Base-by-base conservation (phyloP, 92 coral and sea anemone genomes). In the Phymanthus crucifer region DNA sequence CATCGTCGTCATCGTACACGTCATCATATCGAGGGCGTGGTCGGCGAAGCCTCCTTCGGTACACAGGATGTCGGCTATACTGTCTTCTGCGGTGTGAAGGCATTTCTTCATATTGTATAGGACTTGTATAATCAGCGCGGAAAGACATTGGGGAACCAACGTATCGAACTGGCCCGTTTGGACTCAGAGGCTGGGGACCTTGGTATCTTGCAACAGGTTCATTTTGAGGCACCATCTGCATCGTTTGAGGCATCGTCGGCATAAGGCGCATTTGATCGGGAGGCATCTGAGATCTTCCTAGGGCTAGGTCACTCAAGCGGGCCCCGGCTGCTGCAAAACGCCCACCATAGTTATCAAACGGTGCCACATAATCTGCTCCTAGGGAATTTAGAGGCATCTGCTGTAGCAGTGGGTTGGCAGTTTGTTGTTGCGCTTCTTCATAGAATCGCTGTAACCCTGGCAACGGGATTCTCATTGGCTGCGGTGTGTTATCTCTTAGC, bases 41-140 rank as follows among this genome's bases (percentile, higher is more conserved):
- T 17, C 57, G 81, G 56, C 85, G 88, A 14, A 93, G 83, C 32
- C 94, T 80, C 66, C 94, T 66, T 35, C 94, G 94, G 83, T 67
- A 93, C 32, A 90, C 83, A 34, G 97, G 97, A 46, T 86, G 87
- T 23, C 82, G 77, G 45, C 64, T 46, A 58, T 57, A 34, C 26
- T 66, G 73, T 75, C 91, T 78, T 79, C 86, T 67, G 82, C 9
- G 66, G 7, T 45, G 32, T 5, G 81, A 32, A 5, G 70, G 21
- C 7, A 10, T 45, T 12, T 77, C 34, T n/a, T 82, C 86, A 46
- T 58, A 74, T 23, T 73, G 71, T 17, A 82, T 57, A 18, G 86
- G 86, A 65, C 86, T 82, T 19, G 66, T 82, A 54, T 73, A 82
- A 50, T 61, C 79, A 32, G 40, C 74, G 7, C 37, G 43, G 27